phyloP scores from a whole-genome alignment of 2,113 vertebrate genomes.

The Grammomys dolichurus region DNA sequence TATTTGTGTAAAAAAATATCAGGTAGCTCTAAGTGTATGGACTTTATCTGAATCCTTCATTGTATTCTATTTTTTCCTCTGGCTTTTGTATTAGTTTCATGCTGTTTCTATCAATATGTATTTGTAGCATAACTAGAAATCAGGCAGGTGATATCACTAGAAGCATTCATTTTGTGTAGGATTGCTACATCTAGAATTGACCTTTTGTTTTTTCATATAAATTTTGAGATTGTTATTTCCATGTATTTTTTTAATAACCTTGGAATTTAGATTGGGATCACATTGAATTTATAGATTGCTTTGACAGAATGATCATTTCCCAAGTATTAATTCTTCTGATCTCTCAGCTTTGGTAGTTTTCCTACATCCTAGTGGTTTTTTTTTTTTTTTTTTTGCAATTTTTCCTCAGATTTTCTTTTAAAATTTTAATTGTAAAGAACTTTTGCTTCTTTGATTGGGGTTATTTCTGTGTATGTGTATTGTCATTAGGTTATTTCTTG shows the following conservation, averaged over 20 bases:
- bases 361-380: background rate
- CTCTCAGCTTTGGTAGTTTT: background rate
- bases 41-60: background rate
- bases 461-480: background rate
- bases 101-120: background rate
- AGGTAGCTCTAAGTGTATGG: background rate
- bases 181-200: too few species aligned
- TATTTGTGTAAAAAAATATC: background rate
- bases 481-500: background rate
- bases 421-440: background rate
- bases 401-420: too few species aligned
- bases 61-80: background rate
- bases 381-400: background rate
- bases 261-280: background rate
- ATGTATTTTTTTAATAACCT: background rate
- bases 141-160: background rate
- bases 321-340: background rate
- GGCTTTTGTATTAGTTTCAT: background rate
- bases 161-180: background rate
- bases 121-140: background rate
- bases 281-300: background rate
- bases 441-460: background rate
- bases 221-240: background rate
- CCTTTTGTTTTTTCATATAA: background rate
- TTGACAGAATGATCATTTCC: background rate